Evolutionary conservation across 2,113 vertebrate genomes (phyloP), one percentile per base, ranked within the genome.

Genomic region (Herpetotheres cachinnans): DNA sequence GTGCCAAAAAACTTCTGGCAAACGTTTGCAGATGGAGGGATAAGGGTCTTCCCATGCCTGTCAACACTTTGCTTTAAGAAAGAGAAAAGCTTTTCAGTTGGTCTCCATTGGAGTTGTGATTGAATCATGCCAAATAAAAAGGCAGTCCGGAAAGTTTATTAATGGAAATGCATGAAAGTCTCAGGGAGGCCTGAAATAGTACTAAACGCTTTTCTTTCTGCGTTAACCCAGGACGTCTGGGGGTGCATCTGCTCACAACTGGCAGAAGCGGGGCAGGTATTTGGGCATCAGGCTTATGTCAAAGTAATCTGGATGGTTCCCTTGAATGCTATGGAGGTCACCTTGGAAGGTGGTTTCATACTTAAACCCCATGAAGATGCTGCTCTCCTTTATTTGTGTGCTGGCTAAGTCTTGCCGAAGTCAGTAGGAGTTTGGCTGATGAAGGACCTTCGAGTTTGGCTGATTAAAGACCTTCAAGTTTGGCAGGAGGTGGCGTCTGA

Each of bases 11-110:
- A 0, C 30, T 21, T 54, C 40, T 18, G 86, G 88, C 74, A 32
- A 76, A n/a, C 0, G 0, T 38, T 3, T 7, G 59, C 86, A 83
- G 93, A 84, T 82, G 90, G 4, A 8, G 79, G 83, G 77, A 55
- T 30, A n/a, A 55, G 63, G 61, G 69, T 73, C 89, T 92, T 86
- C 95, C 95, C 93, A 16, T 14, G 73, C n/a, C 81, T 94, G 94
- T 82, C 91, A 89, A 1, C 81, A 6, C 89, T 50, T 5, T 0
- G n/a, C 55, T 63, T 9, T 58, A 1, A 3, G 89, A 4, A 55
- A 27, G 40, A 36, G 61, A 40, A 55, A 63, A 84, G 25, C 32
- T 82, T n/a, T 46, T 77, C 65, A 26, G 80, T 4, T 67, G 94
- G 12, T 86, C 47, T 77, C 72, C 4, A 0, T 7, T 44, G 86